A percentile compares a stretch with the other conserved stretches of the same genome.
phyloP scores from a whole-genome alignment of 2,888 invertebrate genomes.

The Myopa testacea region DNA sequence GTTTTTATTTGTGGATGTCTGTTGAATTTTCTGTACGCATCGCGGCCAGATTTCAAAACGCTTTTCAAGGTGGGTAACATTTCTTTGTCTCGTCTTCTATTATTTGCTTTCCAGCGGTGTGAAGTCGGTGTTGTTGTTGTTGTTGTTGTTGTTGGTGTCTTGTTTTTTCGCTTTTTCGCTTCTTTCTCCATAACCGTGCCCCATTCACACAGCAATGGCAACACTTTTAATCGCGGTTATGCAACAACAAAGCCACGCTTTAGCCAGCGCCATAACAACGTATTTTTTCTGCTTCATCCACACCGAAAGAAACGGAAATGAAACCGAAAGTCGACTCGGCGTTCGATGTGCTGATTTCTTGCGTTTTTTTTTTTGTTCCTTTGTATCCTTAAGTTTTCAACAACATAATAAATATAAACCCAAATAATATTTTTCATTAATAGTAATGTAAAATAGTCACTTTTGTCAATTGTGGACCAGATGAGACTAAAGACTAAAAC shows the following conservation, averaged over 20 bases:
- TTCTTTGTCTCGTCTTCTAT: constrained; percentile 13
- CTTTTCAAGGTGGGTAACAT: constrained; percentile 13
- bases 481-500: too few species aligned
- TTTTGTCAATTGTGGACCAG: too few species aligned
- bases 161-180: constrained; percentile 2
- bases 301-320: constrained; percentile 31
- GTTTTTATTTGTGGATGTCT: too few species aligned
- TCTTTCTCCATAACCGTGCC: constrained; percentile 11
- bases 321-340: constrained; percentile 34
- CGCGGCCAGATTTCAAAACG: not conserved
- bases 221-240: constrained; percentile 28
- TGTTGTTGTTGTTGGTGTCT: not conserved
- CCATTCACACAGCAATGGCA: constrained; percentile 31
- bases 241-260: constrained; percentile 29
- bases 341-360: constrained; percentile 22
- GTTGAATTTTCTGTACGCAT: not conserved
- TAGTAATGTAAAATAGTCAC: too few species aligned
- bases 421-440: too few species aligned
- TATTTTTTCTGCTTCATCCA: not conserved
- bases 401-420: too few species aligned
- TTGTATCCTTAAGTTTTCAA: too few species aligned
- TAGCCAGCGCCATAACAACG: constrained; percentile 19
- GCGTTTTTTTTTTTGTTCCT: not conserved
- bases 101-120: not conserved
- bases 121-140: not conserved